Evolutionary conservation across 2,113 vertebrate species (phyloP).

Genomic region (Lepus europaeus): DNA sequence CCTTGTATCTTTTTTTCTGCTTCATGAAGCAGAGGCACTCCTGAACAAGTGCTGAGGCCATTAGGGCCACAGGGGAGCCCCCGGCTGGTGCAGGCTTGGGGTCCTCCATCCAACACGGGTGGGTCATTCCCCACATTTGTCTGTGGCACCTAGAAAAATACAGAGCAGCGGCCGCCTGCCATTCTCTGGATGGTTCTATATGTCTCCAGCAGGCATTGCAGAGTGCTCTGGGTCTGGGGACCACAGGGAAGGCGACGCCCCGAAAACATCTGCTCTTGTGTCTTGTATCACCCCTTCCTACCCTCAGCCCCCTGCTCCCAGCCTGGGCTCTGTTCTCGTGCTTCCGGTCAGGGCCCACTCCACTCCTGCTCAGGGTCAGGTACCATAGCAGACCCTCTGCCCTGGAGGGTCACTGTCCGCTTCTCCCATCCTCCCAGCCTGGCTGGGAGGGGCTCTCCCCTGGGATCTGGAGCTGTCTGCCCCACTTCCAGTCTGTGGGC

Average conservation of each 20-base stretch:
- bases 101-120: rapidly evolving
- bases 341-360: too few species aligned
- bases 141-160: background rate
- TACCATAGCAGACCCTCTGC: background rate
- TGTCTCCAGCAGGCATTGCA: background rate
- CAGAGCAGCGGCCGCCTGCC: rapidly evolving
- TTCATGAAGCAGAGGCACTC: background rate
- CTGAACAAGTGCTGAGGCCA: too few species aligned
- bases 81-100: too few species aligned
- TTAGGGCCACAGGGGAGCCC: rapidly evolving
- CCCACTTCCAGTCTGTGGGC: too few species aligned
- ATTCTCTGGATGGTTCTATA: too few species aligned
- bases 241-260: background rate
- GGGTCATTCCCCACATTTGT: background rate
- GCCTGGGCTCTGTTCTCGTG: too few species aligned
- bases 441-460: too few species aligned
- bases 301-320: too few species aligned
- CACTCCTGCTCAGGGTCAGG: background rate
- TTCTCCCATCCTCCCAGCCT: too few species aligned
- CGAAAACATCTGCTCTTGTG: too few species aligned
- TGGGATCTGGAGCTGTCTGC: too few species aligned
- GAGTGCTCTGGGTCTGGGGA: background rate
- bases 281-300: rapidly evolving
- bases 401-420: background rate
- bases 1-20: background rate